Percentiles rank a stretch among this genome's conserved stretches.
Conservation (phyloP, 2,113 vertebrate species). For the Apteryx mantelli region DNA sequence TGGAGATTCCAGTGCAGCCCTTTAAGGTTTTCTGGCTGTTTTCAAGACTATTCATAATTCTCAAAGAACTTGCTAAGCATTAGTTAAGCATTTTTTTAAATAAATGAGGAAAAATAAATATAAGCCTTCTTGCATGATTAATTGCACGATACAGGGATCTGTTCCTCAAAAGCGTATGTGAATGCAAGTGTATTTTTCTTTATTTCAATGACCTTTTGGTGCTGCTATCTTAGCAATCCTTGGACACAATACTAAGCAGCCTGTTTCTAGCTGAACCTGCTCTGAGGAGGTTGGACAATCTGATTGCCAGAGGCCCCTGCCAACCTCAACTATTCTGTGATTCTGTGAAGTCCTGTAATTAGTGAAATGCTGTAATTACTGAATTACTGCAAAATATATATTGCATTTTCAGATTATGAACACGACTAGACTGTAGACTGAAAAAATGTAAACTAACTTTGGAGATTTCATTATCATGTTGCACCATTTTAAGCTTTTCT, state of each 20-base stretch:
- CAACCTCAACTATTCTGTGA: neutral
- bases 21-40: neutral
- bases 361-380: neutral
- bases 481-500: neutral
- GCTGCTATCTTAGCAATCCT: neutral
- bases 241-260: accelerated
- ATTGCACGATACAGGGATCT: neutral
- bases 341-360: neutral
- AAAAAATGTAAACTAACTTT: neutral
- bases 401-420: neutral
- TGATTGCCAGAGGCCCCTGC: neutral
- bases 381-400: neutral
- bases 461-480: neutral
- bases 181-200: neutral
- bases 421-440: neutral
- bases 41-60: neutral
- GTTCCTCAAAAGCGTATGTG: neutral
- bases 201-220: neutral
- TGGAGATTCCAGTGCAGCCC: neutral
- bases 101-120: neutral
- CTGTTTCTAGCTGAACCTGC: accelerated
- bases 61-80: neutral
- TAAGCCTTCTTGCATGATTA: neutral
- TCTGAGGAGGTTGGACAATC: neutral
- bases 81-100: neutral